Base-by-base conservation (phyloP, 1,140 invertebrate genomes). In the Agrilus planipennis region DNA sequence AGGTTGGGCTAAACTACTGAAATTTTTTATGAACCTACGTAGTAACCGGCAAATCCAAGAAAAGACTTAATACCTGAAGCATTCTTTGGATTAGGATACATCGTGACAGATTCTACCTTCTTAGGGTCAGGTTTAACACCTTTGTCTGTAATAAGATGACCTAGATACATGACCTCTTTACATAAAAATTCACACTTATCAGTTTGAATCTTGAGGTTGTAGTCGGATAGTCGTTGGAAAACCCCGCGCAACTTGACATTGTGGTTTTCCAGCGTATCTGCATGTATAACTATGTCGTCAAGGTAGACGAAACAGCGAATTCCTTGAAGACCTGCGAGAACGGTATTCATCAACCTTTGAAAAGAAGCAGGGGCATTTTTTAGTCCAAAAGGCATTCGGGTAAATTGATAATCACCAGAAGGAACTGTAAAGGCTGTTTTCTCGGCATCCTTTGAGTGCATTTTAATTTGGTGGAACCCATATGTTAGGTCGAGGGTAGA, bases 261-360 rank as follows among this genome's bases (percentile, higher is more conserved):
- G 34, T 37, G 69, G 67, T 14, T 61, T 51, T 11, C 42, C n/a
- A n/a, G n/a, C n/a, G n/a, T n/a, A n/a, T n/a, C n/a, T n/a, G n/a
- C n/a, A n/a, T n/a, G n/a, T n/a, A n/a, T n/a, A n/a, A n/a, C n/a
- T n/a, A n/a, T 48, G 42, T 11, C 45, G 9, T 65, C 37, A 1
- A 71, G 50, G 20, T n/a, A 31, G 45, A 38, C 17, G 39, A 45
- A 15, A 45, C 30, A 14, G 16, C 36, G 7, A n/a, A n/a, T n/a
- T n/a, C 34, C 44, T 28, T 40, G 37, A 25, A 45, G 27, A n/a
- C 46, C 46, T 32, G 30, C 25, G 18, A 47, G 23, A 14, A 39
- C 28, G 19, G 23, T 28, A 41, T 47, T 37, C 42, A 47, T 45
- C 18, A 44, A 15, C 20, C 42, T 7, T 15, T 3, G 16, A 19